A percentile compares a stretch with the other conserved stretches of the same genome.
Evolutionary conservation across 1,140 invertebrate genomes (phyloP).

Genomic region (Drosophila ohnishii): DNA sequence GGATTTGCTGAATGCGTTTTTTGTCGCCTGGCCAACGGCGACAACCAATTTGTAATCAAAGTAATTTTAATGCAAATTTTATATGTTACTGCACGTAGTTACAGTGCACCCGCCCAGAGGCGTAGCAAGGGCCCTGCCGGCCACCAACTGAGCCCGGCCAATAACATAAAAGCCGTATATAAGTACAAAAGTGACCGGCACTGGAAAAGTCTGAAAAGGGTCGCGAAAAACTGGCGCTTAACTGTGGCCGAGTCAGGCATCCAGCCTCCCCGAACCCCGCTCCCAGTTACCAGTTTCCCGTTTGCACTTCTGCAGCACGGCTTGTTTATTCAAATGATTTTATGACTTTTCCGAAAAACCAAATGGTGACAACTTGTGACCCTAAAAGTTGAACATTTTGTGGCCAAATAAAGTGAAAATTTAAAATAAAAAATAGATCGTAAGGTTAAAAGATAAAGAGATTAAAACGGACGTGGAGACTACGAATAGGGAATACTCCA

Average conservation of each 20-base stretch:
- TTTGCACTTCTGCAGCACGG: conserved; percentile 14
- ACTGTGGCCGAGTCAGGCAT: conserved; percentile 15
- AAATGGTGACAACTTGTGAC: conserved; percentile 74
- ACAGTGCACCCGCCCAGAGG: conserved; percentile 32
- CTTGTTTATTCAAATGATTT: conserved; percentile 77
- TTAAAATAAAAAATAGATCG: conserved; percentile 10
- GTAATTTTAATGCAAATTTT: conserved; percentile 81
- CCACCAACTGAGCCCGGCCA: conserved; percentile 29
- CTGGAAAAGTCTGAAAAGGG: conserved; percentile 19
- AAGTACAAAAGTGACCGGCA: conserved; percentile 41
- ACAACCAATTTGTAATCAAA: conserved; percentile 78
- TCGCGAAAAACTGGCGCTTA: conserved; percentile 53
- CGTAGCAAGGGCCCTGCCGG: conserved; percentile 27
- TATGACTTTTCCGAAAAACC: conserved; percentile 70
- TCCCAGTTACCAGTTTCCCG: not conserved
- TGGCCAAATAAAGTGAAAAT: conserved; percentile 56
- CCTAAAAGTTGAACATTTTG: conserved; percentile 75
- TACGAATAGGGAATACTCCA: not conserved
- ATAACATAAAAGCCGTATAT: conserved; percentile 61
- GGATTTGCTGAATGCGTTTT: conserved; percentile 55
- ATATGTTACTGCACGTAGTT: conserved; percentile 68
- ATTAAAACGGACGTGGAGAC: not conserved
- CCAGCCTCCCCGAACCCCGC: not conserved
- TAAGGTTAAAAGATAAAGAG: not conserved
- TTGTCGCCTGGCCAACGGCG: conserved; percentile 22